Conservation (phyloP, 2,797 vertebrate genomes). For the Vultur gryphus region DNA sequence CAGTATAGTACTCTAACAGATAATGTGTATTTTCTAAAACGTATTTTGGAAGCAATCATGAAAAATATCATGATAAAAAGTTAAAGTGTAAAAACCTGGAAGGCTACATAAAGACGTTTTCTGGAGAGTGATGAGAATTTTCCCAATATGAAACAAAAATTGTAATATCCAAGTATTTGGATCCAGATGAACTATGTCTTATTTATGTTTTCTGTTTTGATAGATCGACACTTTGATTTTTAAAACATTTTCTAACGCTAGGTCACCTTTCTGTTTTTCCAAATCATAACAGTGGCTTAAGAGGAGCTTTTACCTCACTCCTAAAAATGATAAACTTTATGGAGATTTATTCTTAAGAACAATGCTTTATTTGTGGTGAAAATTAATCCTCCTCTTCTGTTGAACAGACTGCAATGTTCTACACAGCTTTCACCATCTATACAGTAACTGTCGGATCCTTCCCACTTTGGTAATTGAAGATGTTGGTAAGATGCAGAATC, state of each 20-base stretch:
- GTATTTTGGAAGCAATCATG: neutral
- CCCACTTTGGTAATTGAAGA: neutral
- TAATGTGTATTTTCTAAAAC: fast-evolving
- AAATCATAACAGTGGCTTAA: neutral
- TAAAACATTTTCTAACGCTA: neutral
- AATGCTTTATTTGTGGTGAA: neutral
- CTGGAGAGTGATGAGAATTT: neutral
- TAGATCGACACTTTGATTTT: neutral
- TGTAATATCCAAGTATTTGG: neutral
- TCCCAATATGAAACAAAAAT: neutral
- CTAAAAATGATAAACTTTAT: neutral
- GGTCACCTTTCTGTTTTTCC: neutral
- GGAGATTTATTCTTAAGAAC: neutral
- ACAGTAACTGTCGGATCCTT: neutral
- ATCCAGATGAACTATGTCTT: neutral
- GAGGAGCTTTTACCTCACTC: neutral
- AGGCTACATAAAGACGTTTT: neutral
- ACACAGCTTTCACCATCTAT: neutral
- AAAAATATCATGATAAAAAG: neutral
- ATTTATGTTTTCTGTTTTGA: neutral
- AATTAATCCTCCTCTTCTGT: neutral
- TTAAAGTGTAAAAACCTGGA: neutral
- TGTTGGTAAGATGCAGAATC: neutral
- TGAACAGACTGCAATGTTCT: neutral
- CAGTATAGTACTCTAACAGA: neutral